Conservation (phyloP, 2,113 vertebrate genomes). For the Sapajus apella region DNA sequence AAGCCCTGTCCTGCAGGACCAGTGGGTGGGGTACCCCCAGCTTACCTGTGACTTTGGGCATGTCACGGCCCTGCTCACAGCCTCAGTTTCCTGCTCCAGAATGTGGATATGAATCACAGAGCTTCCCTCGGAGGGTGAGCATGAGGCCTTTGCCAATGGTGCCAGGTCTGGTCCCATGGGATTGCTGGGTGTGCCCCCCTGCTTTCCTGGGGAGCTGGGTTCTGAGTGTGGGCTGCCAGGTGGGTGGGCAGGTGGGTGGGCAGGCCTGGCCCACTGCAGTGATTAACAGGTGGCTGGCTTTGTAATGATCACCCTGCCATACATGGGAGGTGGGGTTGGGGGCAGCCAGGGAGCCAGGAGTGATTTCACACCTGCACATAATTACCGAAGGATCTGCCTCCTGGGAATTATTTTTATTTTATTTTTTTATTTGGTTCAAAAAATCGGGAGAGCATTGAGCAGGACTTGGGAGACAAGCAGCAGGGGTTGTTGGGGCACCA, state of each 20-base stretch:
- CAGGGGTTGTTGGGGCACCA: conserved; percentile 62
- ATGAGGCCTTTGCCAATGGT: not conserved
- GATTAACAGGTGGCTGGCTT: conserved; percentile 65
- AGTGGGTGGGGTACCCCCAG: not conserved
- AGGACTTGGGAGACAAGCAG: conserved; percentile 63
- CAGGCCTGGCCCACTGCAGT: conserved; percentile 70
- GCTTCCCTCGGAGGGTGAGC: not conserved
- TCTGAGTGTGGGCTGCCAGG: not conserved
- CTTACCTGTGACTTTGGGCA: not conserved
- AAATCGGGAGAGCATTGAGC: conserved; percentile 74
- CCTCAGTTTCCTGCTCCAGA: not conserved
- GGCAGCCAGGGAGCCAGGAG: conserved; percentile 64
- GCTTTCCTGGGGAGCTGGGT: not conserved
- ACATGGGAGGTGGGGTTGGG: not conserved
- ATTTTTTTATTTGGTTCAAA: conserved; percentile 84
- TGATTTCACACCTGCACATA: conserved; percentile 82
- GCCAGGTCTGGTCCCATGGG: not conserved
- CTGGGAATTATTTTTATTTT: conserved; percentile 81
- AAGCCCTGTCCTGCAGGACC: not conserved
- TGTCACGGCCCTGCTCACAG: not conserved
- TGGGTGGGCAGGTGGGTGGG: not conserved
- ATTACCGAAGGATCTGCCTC: conserved; percentile 83
- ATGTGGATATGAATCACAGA: not conserved
- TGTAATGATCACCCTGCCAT: conserved; percentile 54
- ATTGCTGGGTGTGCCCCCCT: not conserved